Base-by-base conservation (phyloP, 2,797 vertebrate genomes). In the Crotalus adamanteus region DNA sequence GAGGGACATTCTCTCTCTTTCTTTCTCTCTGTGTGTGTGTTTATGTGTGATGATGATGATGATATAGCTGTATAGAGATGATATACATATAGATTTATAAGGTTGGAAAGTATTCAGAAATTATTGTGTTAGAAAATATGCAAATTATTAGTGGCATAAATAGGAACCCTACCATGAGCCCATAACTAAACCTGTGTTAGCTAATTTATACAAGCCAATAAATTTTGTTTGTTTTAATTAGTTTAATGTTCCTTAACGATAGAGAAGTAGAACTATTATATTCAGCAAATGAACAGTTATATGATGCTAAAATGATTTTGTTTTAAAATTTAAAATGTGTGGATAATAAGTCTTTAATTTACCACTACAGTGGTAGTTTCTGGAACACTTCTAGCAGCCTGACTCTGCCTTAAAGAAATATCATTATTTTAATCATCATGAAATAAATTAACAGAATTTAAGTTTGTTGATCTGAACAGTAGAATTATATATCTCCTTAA, bases 281-380 rank as follows among this genome's bases (percentile, higher is more conserved):
- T 42, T 20, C 22, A 93, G 28, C 57, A 51, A 83, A 7, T 61
- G 91, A 22, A 9, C 14, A 57, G 83, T 22, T 90, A 92, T 7
- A 87, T 18, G 93, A 92, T 86, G 78, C 61, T 93, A 61, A n/a
- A 31, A 93, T 87, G 55, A 4, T 55, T 91, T 94, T 60, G 55
- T 26, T 63, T 94, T 86, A 25, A 65, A 56, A 16, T 55, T 37
- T 92, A 94, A 90, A 94, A 93, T 69, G 61, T 11, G 78, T 47
- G 12, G 22, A 93, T 93, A n/a, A 73, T 59, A 22, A 85, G 91
- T 69, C 61, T 56, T 90, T 12, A 91, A 59, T 63, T 31, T 93
- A 90, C 60, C 92, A 61, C n/a, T 89, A 8, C 26, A 93, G 56
- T 73, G 65, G 26, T 89, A 91, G 83, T 63, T 73, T 59, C 51